Base-by-base conservation (phyloP, 2,113 vertebrate genomes). In the Nothoprocta perdicaria region DNA sequence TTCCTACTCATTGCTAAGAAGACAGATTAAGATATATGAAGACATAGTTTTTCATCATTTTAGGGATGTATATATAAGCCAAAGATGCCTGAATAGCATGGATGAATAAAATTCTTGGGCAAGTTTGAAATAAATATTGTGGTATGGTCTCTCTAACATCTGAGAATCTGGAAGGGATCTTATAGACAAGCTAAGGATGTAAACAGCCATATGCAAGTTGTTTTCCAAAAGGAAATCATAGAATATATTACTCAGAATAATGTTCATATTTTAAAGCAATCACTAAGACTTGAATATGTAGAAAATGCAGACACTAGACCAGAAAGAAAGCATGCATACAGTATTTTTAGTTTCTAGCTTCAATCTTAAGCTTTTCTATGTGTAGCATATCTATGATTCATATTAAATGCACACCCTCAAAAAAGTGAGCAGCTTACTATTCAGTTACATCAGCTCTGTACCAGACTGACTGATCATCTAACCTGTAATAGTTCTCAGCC, bases 391-490 rank as follows among this genome's bases (percentile, higher is more conserved):
- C 12, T 41, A 2, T 29, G 15, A 3, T 4, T 22, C 31, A 8
- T 8, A 3, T 53, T 53, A 71, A 21, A 76, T 62, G 31, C 8
- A 12, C 26, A 71, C 13, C 23, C 84, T 71, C 86, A 43, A 16
- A 46, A 33, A 77, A 0, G 0, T 33, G 3, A 45, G 6, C 48
- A 68, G 43, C 7, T 5, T 29, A 12, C 31, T 1, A 1, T 58
- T 73, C 40, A 38, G 10, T 19, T 57, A 9, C 24, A 26, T 3
- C 0, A 0, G 46, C 35, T 79, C n/a, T 40, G 16, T 55, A 23
- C n/a, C 41, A 41, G 29, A 58, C 35, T 41, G 55, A 41, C 5
- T 57, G 31, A 50, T 41, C 23, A 52, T 61, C 67, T 48, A 18
- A 29, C n/a, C 45, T 63, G 33, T 61, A 83, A 6, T 21, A 60